Evolutionary conservation across 1,140 invertebrate genomes (phyloP).

Genomic region (Procambarus virginalis): DNA sequence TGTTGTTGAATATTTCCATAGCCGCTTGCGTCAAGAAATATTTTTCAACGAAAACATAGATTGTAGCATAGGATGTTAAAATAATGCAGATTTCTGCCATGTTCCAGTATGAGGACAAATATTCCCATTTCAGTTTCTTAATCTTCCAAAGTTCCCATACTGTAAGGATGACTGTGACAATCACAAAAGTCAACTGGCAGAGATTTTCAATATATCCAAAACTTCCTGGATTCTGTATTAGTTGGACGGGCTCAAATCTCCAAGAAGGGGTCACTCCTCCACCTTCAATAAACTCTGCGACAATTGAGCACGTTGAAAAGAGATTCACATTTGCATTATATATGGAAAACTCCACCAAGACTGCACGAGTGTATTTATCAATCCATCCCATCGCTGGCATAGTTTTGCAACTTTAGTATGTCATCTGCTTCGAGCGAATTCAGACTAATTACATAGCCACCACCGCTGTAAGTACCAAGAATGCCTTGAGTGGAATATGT

Average conservation of each 20-base stretch:
- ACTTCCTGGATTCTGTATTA: conserved; percentile 12
- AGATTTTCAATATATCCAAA: conserved; percentile 23
- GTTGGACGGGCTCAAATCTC: conserved; percentile 63
- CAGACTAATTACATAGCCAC: conserved; percentile 57
- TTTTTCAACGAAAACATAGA: conserved; percentile 55
- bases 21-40: conserved; percentile 37
- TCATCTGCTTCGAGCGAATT: conserved; percentile 32
- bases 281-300: conserved; percentile 71
- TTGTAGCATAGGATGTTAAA: conserved; percentile 38
- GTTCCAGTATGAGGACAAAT: conserved; percentile 66
- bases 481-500: conserved; percentile 35
- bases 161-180: conserved; percentile 53
- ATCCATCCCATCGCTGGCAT: conserved; percentile 58
- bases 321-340: conserved; percentile 72
- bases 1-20: conserved; percentile 37
- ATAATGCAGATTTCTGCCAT: conserved; percentile 58
- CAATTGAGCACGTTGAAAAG: conserved; percentile 70
- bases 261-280: conserved; percentile 60
- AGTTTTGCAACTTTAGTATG: background rate
- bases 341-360: conserved; percentile 63
- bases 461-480: conserved; percentile 60
- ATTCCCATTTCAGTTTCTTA: conserved; percentile 50
- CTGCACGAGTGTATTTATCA: conserved; percentile 56
- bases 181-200: conserved; percentile 45
- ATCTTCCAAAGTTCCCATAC: conserved; percentile 56